phyloP scores from a whole-genome alignment of 2,113 vertebrate species.

The Sus scrofa region DNA sequence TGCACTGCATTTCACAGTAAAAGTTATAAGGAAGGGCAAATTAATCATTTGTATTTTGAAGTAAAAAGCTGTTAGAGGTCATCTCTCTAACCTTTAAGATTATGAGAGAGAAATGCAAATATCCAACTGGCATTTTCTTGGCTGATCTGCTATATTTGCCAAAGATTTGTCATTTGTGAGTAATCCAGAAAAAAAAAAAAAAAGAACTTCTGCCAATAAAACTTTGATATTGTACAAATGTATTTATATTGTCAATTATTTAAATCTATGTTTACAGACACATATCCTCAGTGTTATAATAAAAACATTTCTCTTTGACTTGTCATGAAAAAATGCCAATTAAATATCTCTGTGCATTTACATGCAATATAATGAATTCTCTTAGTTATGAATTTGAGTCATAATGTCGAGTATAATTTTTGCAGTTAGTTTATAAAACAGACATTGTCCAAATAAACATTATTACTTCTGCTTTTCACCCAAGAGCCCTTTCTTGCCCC shows the following conservation, averaged over 20 bases:
- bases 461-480: background rate
- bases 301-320: conserved; percentile 17
- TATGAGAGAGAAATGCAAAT: conserved; percentile 4
- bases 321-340: background rate
- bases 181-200: conserved; percentile 6
- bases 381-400: background rate
- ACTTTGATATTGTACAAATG: background rate
- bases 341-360: background rate
- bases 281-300: background rate
- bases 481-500: background rate
- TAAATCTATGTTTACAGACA: background rate
- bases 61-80: background rate
- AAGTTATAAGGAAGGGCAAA: background rate
- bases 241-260: background rate
- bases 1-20: background rate
- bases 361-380: background rate
- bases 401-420: background rate
- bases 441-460: background rate
- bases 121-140: conserved; percentile 42
- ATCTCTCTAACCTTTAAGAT: conserved; percentile 43
- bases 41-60: conserved; percentile 37
- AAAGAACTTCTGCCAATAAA: background rate
- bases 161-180: background rate
- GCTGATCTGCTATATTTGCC: background rate
- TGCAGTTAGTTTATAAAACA: conserved; percentile 18